Evolutionary conservation across 2,797 vertebrate species (phyloP).

Genomic region (Philypnodon macrostomus): DNA sequence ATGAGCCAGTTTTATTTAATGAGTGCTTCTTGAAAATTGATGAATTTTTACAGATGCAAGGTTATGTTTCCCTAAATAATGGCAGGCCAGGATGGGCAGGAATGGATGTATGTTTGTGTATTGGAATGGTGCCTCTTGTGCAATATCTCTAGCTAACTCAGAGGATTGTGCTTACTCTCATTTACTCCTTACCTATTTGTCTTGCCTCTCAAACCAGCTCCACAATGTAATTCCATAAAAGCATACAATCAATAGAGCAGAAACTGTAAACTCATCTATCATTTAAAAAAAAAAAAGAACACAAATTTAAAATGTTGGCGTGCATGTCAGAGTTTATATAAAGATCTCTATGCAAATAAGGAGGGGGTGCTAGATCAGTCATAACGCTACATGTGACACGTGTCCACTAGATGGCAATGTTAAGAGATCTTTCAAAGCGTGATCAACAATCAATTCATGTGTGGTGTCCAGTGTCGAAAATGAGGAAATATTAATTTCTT

Average conservation of each 20-base stretch:
- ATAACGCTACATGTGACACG: conserved; percentile 10
- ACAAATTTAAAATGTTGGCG: conserved; percentile 52
- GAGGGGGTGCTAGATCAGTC: conserved; percentile 29
- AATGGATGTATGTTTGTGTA: conserved; percentile 56
- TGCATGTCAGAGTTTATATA: conserved; percentile 15
- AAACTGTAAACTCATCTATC: conserved; percentile 78
- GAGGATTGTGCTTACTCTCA: conserved; percentile 74
- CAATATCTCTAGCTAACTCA: conserved; percentile 60
- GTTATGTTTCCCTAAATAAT: conserved; percentile 22
- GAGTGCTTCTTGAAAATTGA: too few species aligned
- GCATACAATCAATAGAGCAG: conserved; percentile 79
- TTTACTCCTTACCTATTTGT: conserved; percentile 77
- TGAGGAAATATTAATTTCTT: conserved; percentile 67
- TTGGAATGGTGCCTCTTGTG: conserved; percentile 54
- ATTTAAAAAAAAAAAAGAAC: conserved; percentile 62
- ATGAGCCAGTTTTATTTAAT: too few species aligned
- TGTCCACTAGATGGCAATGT: conserved; percentile 67
- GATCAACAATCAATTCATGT: conserved; percentile 59
- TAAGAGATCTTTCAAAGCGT: conserved; percentile 29
- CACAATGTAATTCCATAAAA: conserved; percentile 86
- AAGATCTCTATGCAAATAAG: conserved; percentile 23
- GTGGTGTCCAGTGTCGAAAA: conserved; percentile 62
- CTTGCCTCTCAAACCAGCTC: conserved; percentile 71
- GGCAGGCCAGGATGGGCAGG: conserved; percentile 55
- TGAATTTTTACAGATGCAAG: too few species aligned